A percentile compares a stretch with the other conserved stretches of the same genome.
phyloP scores from a whole-genome alignment of 2,113 vertebrate genomes.

The Larimichthys crocea region DNA sequence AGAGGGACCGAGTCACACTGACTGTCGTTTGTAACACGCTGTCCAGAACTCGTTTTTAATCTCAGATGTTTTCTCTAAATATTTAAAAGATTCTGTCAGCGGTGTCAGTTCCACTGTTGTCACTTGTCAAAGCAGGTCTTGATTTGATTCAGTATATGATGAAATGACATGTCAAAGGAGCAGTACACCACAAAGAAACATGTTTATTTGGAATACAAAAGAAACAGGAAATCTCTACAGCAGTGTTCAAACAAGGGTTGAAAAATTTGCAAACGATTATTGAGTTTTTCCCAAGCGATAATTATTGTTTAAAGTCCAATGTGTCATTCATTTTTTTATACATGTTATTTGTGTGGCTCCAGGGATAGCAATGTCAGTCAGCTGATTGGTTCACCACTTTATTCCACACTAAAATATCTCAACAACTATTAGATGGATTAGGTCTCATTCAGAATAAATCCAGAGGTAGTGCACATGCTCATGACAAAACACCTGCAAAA shows the following conservation, averaged over 20 bases:
- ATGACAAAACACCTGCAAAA: neutral
- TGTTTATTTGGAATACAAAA: neutral
- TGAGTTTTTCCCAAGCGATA: neutral
- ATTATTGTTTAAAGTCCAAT: neutral
- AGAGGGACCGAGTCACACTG: slow-evolving; percentile 22
- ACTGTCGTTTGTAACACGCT: neutral
- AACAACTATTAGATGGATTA: neutral
- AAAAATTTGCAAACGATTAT: neutral
- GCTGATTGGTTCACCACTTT: neutral
- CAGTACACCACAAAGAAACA: neutral
- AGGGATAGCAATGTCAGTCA: too few species aligned
- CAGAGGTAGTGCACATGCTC: neutral
- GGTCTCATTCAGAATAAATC: too few species aligned
- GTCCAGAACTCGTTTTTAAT: neutral
- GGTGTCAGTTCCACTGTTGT: neutral
- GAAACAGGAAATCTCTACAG: neutral
- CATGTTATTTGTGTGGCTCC: neutral
- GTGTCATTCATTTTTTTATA: neutral
- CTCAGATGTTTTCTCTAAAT: neutral
- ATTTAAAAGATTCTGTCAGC: neutral
- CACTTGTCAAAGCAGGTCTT: neutral
- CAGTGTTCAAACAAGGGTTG: neutral
- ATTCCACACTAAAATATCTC: neutral
- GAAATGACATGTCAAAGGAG: neutral
- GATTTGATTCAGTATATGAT: neutral